Base-by-base conservation (phyloP, 2,888 invertebrate genomes). In the Archips xylosteana region DNA sequence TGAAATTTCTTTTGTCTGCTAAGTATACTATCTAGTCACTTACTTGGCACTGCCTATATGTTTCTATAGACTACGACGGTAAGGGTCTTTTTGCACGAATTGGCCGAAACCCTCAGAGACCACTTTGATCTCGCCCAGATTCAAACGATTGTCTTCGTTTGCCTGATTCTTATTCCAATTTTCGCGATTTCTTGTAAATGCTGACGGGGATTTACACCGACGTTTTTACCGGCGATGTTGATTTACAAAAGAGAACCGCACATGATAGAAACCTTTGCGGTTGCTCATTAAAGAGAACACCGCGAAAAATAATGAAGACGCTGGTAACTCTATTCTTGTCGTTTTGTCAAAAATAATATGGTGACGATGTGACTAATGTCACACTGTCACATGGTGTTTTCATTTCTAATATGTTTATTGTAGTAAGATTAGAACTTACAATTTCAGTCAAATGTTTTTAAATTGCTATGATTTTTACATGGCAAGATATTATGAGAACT, bases 391-490 rank as follows among this genome's bases (percentile, higher is more conserved):
- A 49, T 61, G 60, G 39, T 9, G 57, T 57, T 57, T 54, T 57
- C 32, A 57, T 57, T 2, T 32, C 57, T 32, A 57, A 0, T 10
- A 57, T 57, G 57, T 57, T 57, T 57, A 57, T 12, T 60, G 3
- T 60, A 36, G 39, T 60, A 60, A 60, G 39, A 39, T 60, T 8
- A 60, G n/a, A n/a, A 60, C 39, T 34, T 39, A 36, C 39, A 36
- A 60, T 13, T 12, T 39, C 13, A 60, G 39, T 60, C 36, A 39
- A 60, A 45, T 60, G 47, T 32, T 32, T 49, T 47, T 59, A 57
- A 57, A 36, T 65, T 82, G 81, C 79, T 82, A 88, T 88, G 87
- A 77, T 82, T 79, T 75, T 80, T 75, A 81, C 75, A 80, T 81
- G 81, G 79, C 77, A 75, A 64, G 76, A 76, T 57, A 51, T 71